Evolutionary conservation across 2,113 vertebrate species (phyloP).

Genomic region (Mastomys natalensis): DNA sequence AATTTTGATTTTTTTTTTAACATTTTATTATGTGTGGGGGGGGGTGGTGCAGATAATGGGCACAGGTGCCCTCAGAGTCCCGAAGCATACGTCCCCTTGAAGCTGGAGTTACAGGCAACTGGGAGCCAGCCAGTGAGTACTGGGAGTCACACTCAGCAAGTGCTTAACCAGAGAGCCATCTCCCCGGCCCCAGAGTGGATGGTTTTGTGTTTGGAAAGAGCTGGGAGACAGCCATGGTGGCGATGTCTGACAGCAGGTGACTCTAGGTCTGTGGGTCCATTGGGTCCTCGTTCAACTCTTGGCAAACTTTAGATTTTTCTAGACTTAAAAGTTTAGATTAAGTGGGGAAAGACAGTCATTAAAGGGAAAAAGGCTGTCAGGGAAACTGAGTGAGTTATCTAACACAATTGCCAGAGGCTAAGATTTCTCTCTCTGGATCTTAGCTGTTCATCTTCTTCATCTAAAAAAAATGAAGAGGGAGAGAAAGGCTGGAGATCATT

Average conservation of each 20-base stretch:
- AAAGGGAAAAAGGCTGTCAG: not conserved
- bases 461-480: not conserved
- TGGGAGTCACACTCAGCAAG: not conserved
- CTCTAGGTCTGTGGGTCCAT: not conserved
- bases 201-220: not conserved
- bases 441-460: not conserved
- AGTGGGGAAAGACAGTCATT: no score
- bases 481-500: not conserved
- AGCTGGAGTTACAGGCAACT: not conserved
- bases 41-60: no score
- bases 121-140: no score
- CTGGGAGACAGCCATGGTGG: not conserved
- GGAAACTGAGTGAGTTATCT: not conserved
- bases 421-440: not conserved
- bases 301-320: not conserved
- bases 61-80: not conserved
- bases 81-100: no score
- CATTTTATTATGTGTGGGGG: not conserved
- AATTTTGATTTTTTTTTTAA: not conserved
- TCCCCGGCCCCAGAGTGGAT: not conserved
- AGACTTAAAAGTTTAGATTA: not conserved
- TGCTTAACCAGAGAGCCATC: not conserved
- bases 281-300: not conserved
- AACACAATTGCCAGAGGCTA: not conserved
- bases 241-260: not conserved